These are phyloP conservation scores for Drosophila infuscata DNA, from an alignment of 2,888 invertebrate genomes.

Conservation along the genomic window DNA sequence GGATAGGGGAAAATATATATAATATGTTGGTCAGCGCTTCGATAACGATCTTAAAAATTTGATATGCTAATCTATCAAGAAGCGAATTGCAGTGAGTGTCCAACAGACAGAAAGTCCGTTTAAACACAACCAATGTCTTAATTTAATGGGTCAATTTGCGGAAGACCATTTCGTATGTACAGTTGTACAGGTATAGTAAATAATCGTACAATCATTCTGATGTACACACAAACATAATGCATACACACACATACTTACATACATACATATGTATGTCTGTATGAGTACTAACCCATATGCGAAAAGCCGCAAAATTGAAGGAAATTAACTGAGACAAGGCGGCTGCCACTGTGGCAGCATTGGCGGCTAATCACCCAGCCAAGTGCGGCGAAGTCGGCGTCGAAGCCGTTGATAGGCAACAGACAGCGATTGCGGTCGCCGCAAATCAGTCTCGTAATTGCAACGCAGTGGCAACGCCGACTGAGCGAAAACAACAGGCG, in stretches of 20 bases:
- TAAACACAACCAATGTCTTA: conserved; percentile 36
- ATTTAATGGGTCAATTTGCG: conserved; percentile 68
- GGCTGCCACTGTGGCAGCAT: conserved; percentile 29
- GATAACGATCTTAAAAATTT: conserved; percentile 17
- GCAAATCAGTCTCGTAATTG: conserved; percentile 58
- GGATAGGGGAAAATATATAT: not conserved
- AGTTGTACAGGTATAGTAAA: conserved; percentile 26
- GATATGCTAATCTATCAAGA: conserved; percentile 33
- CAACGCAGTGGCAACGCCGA: conserved; percentile 64
- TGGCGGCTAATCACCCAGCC: conserved; percentile 49
- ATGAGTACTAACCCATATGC: conserved; percentile 50
- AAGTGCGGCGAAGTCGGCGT: conserved; percentile 37
- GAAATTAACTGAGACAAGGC: conserved; percentile 55
- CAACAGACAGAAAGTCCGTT: conserved; percentile 1
- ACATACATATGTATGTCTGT: conserved; percentile 8
- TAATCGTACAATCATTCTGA: conserved; percentile 14
- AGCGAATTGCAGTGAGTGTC: not conserved
- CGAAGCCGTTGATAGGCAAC: conserved; percentile 19
- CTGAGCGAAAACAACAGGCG: conserved; percentile 32
- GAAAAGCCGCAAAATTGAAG: conserved; percentile 65
- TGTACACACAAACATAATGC: conserved; percentile 7
- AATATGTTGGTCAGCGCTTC: not conserved
- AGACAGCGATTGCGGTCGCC: conserved; percentile 48
- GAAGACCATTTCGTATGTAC: conserved; percentile 48
- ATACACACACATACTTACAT: not conserved